These are phyloP conservation scores for Motacilla tschutschensis DNA, from an alignment of 2,113 vertebrate genomes.

Conservation along the genomic window DNA sequence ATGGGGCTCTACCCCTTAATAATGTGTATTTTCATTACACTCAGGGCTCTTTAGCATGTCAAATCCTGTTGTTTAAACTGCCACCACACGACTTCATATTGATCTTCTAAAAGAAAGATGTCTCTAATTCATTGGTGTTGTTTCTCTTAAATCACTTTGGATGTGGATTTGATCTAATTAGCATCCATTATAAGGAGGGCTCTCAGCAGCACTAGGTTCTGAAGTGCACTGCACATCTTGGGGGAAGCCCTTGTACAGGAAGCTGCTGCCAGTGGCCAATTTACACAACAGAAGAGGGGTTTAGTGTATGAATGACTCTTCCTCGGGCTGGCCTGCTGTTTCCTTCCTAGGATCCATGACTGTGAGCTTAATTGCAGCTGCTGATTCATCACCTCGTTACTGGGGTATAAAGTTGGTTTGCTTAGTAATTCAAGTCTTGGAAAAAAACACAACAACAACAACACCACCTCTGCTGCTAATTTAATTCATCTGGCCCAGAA, in stretches of 20 bases:
- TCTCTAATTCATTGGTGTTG: not conserved
- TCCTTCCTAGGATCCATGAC: conserved; percentile 36
- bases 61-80: conserved; percentile 10
- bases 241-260: conserved; percentile 57
- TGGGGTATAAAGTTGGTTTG: conserved; percentile 39
- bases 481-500: not conserved
- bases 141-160: conserved; percentile 28
- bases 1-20: not conserved
- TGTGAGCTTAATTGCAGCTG: conserved; percentile 53
- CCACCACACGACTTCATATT: not conserved
- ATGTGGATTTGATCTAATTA: conserved; percentile 56
- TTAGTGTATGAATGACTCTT: conserved; percentile 44
- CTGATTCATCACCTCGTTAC: conserved; percentile 54
- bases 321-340: conserved; percentile 26
- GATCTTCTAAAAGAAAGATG: not conserved
- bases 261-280: conserved; percentile 44
- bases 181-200: conserved; percentile 42
- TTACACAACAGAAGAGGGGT: conserved; percentile 49
- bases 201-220: conserved; percentile 18
- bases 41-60: conserved; percentile 1
- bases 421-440: conserved; percentile 36
- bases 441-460: not conserved
- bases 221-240: conserved; percentile 33
- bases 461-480: not conserved
- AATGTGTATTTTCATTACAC: not conserved